Base-by-base conservation (phyloP, 2,888 invertebrate genomes). In the Lathronympha strigana region DNA sequence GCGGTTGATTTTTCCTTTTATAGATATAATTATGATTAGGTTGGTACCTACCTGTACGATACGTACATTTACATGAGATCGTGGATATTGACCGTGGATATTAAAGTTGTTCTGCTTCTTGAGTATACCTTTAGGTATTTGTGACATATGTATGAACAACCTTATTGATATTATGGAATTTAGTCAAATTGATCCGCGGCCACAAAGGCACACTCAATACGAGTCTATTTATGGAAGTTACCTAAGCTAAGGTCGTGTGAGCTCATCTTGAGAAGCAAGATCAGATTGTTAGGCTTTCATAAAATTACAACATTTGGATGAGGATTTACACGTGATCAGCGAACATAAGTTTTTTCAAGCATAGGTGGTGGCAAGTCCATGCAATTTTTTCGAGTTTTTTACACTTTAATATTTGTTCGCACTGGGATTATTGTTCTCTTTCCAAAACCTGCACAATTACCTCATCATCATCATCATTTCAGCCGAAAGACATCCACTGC, bases 191-290 rank as follows among this genome's bases (percentile, higher is more conserved):
- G 21, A 50, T 68, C 53, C 63, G 50, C 45, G 43, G 50, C 49
- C 55, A 31, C 47, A 21, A 13, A 43, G 57, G 17, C 36, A 28
- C 40, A 40, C 55, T 31, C 50, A 61, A 60, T 60, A 43, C 36
- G 61, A 67, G 68, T 76, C 76, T 81, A 80, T 81, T 81, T 79
- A 70, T 73, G 77, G 70, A 68, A 47, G 73, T 80, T 79, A 77
- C 71, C 73, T 77, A 72, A 76, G 72, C 67, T 9, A 62, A 25
- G 23, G 54, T 25, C 55, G 45, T 36, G 54, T 67, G 67, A 67
- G 67, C 67, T 67, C 67, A 67, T 67, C 63, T 62, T 54, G 31
- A 38, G 62, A 62, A 54, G 25, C 36, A 49, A 47, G 36, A 25
- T 38, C 28, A 28, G 47, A 15, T 55, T 36, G 28, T 49, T 54